Evolutionary conservation across 1,140 invertebrate species (phyloP).

Genomic region (Pogonomyrmex californicus): DNA sequence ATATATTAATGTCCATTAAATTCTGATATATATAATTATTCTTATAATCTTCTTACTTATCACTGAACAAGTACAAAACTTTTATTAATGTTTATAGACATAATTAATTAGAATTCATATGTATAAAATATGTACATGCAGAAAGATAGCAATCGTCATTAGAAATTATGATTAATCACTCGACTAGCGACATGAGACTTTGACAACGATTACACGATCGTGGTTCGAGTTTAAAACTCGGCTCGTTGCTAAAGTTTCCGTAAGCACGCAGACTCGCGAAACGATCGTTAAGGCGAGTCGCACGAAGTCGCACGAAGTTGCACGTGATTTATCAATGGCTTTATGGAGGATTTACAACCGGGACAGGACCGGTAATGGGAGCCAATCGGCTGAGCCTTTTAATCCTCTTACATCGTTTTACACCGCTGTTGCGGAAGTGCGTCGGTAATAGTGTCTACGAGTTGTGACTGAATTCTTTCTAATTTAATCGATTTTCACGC

Average conservation of each 20-base stretch:
- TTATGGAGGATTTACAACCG: conserved; percentile 70
- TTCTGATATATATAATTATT: background rate
- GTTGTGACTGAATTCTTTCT: conserved; percentile 32
- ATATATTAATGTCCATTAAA: conserved; percentile 23
- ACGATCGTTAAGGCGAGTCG: conserved; percentile 70
- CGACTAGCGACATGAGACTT: conserved; percentile 1
- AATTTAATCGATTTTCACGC: conserved; percentile 34
- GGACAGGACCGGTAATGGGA: conserved; percentile 71
- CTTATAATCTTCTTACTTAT: background rate
- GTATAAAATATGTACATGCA: background rate
- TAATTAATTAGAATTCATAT: background rate
- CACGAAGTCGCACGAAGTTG: conserved; percentile 45
- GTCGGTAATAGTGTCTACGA: conserved; percentile 26
- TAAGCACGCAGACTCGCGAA: conserved; percentile 43
- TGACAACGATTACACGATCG: conserved; percentile 12
- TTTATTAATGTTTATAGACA: background rate
- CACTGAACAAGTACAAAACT: too few species aligned
- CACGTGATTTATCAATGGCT: conserved; percentile 72
- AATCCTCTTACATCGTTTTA: conserved; percentile 76
- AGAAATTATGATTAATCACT: conserved; percentile 19
- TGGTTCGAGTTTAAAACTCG: background rate
- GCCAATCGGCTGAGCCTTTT: conserved; percentile 71
- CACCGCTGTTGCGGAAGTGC: conserved; percentile 67
- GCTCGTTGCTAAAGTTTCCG: conserved; percentile 58
- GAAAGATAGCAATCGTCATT: conserved; percentile 5